phyloP scores from a whole-genome alignment of 2,113 vertebrate genomes.

The Atrichornis clamosus region DNA sequence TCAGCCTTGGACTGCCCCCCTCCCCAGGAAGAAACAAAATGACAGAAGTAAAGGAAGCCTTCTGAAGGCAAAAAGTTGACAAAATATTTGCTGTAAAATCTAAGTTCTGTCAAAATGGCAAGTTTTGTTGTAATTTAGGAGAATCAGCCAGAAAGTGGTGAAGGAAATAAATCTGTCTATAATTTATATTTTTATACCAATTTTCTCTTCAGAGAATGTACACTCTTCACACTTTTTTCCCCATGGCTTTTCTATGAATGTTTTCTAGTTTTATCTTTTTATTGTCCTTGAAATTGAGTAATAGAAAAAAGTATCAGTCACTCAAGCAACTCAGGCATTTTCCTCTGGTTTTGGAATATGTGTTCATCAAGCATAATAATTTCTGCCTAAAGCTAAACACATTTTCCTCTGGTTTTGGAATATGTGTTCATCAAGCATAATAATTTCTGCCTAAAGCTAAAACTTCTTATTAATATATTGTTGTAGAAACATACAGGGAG shows the following conservation, averaged over 20 bases:
- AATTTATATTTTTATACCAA: not conserved
- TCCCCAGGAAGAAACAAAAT: not conserved
- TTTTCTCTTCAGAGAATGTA: not conserved
- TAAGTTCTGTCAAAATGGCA: not conserved
- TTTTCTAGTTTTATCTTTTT: not conserved
- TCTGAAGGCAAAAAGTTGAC: not conserved
- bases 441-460: not conserved
- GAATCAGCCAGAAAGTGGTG: not conserved
- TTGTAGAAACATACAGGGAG: not conserved
- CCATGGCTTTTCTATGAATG: not conserved
- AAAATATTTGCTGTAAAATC: not conserved
- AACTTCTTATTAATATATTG: not conserved
- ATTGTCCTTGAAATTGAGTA: not conserved
- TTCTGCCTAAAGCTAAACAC: not conserved
- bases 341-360: not conserved
- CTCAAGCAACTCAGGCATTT: not conserved
- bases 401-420: too few relatives aligned
- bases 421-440: not conserved
- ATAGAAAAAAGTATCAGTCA: not conserved
- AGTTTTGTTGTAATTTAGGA: not conserved
- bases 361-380: not conserved
- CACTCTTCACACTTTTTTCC: not conserved
- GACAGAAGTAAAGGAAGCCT: not conserved
- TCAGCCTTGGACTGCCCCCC: not conserved
- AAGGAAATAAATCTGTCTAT: not conserved